These are phyloP conservation scores for Hermaeophaga mercurialis DNA, from an alignment of 2,888 invertebrate species.

Conservation along the genomic window DNA sequence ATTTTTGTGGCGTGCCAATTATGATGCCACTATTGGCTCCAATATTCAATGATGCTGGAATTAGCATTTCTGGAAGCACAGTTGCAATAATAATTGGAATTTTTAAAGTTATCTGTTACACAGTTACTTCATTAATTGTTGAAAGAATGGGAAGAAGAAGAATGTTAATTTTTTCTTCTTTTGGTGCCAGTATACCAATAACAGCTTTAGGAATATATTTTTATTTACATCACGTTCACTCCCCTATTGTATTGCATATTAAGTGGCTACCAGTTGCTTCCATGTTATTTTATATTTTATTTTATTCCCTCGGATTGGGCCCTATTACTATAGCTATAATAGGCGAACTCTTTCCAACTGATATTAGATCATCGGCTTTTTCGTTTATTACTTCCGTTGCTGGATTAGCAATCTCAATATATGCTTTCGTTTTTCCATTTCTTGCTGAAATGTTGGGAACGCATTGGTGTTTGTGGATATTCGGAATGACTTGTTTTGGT, in stretches of 20 bases:
- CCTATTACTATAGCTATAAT: conserved; percentile 16
- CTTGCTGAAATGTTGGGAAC: conserved; percentile 13
- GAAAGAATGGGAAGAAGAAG: not conserved
- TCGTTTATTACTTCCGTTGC: conserved; percentile 4
- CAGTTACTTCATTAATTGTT: not conserved
- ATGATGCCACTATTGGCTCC: conserved; percentile 23
- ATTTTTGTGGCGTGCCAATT: conserved; percentile 8
- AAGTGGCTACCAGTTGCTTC: conserved; percentile 4
- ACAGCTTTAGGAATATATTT: conserved; percentile 7
- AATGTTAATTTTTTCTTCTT: conserved; percentile 11
- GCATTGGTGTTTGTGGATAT: conserved; percentile 27
- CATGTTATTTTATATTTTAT: conserved; percentile 9
- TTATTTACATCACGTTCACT: conserved; percentile 9
- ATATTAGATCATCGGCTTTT: conserved; percentile 15
- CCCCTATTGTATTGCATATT: not conserved
- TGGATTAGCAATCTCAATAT: not conserved
- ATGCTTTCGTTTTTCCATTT: conserved; percentile 10
- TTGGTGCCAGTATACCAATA: conserved; percentile 3
- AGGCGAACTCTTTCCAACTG: conserved; percentile 23
- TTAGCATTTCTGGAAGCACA: conserved; percentile 12
- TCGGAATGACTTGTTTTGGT: conserved; percentile 11
- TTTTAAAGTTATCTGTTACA: not conserved
- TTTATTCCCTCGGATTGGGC: conserved; percentile 18
- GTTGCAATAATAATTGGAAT: conserved; percentile 16
- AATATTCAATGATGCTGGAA: conserved; percentile 18